Evolutionary conservation across 2,113 vertebrate genomes (phyloP).

Genomic region (Centropus bengalensis): DNA sequence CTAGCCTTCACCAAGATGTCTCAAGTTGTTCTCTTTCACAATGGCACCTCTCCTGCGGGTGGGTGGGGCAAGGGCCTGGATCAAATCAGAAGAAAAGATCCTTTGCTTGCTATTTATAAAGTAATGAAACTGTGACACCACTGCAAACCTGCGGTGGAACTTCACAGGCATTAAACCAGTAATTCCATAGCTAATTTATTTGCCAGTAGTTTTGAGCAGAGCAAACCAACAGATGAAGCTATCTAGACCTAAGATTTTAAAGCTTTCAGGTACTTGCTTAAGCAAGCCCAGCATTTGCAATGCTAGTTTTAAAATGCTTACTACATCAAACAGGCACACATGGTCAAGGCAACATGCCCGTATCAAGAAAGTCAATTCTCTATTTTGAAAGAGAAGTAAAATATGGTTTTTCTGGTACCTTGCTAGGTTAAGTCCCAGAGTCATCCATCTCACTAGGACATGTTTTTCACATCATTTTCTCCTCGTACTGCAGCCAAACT

Average conservation of each 20-base stretch:
- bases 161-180: background rate
- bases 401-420: background rate
- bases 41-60: background rate
- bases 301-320: background rate
- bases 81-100: background rate
- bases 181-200: background rate
- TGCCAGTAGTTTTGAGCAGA: background rate
- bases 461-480: background rate
- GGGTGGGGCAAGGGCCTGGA: fast-evolving
- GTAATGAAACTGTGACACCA: background rate
- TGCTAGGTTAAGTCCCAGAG: background rate
- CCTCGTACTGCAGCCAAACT: background rate
- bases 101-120: background rate
- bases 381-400: background rate
- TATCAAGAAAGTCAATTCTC: background rate
- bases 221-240: background rate
- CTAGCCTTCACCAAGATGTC: fast-evolving
- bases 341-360: background rate
- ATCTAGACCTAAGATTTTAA: background rate
- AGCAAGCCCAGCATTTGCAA: background rate
- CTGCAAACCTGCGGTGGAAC: background rate
- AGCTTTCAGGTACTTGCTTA: background rate
- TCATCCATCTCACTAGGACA: background rate
- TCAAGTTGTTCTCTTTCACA: background rate
- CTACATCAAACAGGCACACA: background rate